Percentiles rank a stretch among this genome's conserved stretches.
Evolutionary conservation across 2,888 invertebrate genomes (phyloP).

Genomic region (Chrysomela aeneicollis): DNA sequence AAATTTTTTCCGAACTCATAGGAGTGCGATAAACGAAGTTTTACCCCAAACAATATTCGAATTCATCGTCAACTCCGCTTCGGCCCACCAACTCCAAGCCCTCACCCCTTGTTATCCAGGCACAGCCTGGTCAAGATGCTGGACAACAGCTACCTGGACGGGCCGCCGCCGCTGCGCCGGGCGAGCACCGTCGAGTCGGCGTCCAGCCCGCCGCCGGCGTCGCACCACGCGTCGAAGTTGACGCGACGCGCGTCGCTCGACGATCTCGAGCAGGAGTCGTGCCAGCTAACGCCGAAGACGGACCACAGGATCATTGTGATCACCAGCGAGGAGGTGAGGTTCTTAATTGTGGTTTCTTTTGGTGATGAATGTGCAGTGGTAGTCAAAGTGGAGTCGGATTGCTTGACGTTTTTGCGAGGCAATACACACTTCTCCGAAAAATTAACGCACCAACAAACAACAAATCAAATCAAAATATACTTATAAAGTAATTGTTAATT

Average conservation of each 20-base stretch:
- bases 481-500: too few relatives aligned
- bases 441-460: too few relatives aligned
- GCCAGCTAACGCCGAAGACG: slow-evolving; percentile 80
- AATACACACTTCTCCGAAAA: too few relatives aligned
- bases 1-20: too few relatives aligned
- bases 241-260: slow-evolving; percentile 79
- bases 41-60: too few relatives aligned
- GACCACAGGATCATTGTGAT: slow-evolving; percentile 83
- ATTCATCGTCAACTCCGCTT: too few relatives aligned
- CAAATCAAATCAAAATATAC: too few relatives aligned
- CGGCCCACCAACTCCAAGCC: too few relatives aligned
- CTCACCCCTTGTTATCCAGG: too few relatives aligned
- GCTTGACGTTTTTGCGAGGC: too few relatives aligned
- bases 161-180: slow-evolving; percentile 74
- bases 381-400: neutral
- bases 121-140: slow-evolving; percentile 83
- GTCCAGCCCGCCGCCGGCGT: slow-evolving; percentile 48
- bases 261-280: slow-evolving; percentile 82
- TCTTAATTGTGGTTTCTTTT: too few relatives aligned
- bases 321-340: slow-evolving; percentile 75
- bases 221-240: slow-evolving; percentile 62
- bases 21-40: too few relatives aligned
- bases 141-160: slow-evolving; percentile 74
- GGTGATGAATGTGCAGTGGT: slow-evolving; percentile 4
- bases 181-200: slow-evolving; percentile 59